phyloP scores from a whole-genome alignment of 2,888 invertebrate species.

The Luperina testacea region DNA sequence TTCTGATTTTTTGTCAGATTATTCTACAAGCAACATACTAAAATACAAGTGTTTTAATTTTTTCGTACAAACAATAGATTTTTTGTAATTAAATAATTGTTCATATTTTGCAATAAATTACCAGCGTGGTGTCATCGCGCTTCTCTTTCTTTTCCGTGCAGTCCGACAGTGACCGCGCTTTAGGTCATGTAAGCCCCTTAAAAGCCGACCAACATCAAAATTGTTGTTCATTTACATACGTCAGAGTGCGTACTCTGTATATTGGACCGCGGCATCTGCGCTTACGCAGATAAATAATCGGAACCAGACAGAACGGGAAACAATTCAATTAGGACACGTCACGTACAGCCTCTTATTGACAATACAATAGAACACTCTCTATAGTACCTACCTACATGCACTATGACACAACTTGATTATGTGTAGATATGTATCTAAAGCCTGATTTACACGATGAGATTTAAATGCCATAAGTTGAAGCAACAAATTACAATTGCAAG shows the following conservation, averaged over 20 bases:
- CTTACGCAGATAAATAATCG: conserved; percentile 22
- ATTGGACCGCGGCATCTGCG: conserved; percentile 1
- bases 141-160: no score
- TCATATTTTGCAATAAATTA: no score
- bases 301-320: neutral
- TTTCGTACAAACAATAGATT: no score
- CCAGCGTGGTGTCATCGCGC: no score
- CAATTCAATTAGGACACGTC: neutral
- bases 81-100: no score
- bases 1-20: no score
- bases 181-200: neutral
- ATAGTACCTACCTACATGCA: no score
- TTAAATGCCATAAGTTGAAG: neutral
- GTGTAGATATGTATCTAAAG: neutral
- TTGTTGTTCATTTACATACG: neutral
- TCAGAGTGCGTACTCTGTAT: neutral
- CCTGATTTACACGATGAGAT: neutral
- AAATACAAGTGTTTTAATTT: no score
- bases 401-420: neutral
- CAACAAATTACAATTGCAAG: neutral
- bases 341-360: neutral
- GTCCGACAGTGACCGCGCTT: no score
- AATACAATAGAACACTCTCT: neutral
- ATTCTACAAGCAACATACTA: no score
- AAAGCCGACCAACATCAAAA: neutral